Evolutionary conservation across 2,888 invertebrate species (phyloP), one percentile per base, ranked within the genome.

Genomic region (Apomyelois bistriatella): DNA sequence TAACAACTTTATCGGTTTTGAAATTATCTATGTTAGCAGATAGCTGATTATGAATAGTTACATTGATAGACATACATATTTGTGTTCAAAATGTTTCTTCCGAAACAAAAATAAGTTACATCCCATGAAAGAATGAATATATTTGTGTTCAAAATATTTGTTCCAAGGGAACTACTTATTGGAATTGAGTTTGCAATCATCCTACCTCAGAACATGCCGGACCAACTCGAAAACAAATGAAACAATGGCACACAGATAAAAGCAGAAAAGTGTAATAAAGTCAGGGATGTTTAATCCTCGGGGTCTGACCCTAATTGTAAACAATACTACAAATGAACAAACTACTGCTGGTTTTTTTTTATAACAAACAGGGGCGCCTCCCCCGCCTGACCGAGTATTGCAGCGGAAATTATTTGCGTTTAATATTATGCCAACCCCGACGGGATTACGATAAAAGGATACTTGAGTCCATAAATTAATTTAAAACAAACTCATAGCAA

Each of bases 311-410:
- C 78, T 77, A 73, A 80, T 76, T 77, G 80, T 76, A 80, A 82
- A 84, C 75, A 81, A 73, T 70, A 65, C 70, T 68, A 66, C 72
- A 78, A 79, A 80, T 79, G 73, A 79, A 79, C 74, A 72, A 76
- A 76, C 72, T 75, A 73, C 70, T 61, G 56, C 50, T 55, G 66
- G 62, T 59, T 51, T 58, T 70, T 64, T 77, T 73, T 8, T 72
- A 71, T 71, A 63, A 17, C 28, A 52, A 52, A 52, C 43, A 52
- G 36, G 52, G 52, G 52, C 12, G n/a, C 35, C 17, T 7, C 42
- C 50, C 40, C 46, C 7, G 16, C 1, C 12, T 12, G 28, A 12
- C 22, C 16, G 28, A 10, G 13, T 4, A 22, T 17, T 46, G 36
- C 28, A 42, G 8, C 41, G 52, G 48, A 54, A 47, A 52, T 36